Evolutionary conservation across 1,140 invertebrate species (phyloP).

Genomic region (Bombyx mori): DNA sequence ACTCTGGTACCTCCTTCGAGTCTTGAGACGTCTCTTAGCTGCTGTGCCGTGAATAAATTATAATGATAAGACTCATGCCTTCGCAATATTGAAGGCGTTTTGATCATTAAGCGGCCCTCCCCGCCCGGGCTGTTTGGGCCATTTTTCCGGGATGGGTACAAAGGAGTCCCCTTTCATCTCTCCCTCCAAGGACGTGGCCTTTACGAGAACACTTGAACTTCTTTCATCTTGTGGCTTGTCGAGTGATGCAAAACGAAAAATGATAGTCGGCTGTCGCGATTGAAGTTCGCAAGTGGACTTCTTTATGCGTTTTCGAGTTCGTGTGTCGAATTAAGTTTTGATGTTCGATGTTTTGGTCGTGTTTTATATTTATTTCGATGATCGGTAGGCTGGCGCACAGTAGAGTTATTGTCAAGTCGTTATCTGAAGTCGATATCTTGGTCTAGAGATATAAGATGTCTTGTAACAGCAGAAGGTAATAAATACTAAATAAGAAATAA

Average conservation of each 20-base stretch:
- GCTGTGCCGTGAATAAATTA: conserved; percentile 61
- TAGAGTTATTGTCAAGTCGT: no score
- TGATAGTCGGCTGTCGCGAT: conserved; percentile 18
- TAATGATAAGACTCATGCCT: conserved; percentile 57
- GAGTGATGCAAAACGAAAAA: conserved; percentile 30
- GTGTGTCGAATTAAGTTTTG: no score
- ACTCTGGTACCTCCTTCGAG: no score
- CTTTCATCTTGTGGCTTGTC: conserved; percentile 50
- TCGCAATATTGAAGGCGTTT: conserved; percentile 62
- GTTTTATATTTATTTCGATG: no score
- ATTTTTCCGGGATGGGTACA: conserved; percentile 40
- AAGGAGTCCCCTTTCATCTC: conserved; percentile 29
- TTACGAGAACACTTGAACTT: conserved; percentile 48
- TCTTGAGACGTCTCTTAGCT: conserved; percentile 16
- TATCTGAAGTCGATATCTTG: no score
- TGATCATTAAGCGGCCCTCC: conserved; percentile 52
- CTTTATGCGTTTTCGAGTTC: conserved; percentile 2
- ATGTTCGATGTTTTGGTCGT: no score
- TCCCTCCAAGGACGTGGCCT: conserved; percentile 29
- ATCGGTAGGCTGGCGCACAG: no score
- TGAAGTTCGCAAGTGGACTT: conserved; percentile 7
- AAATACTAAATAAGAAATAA: no score
- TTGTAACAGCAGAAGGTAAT: no score
- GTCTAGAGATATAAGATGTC: no score
- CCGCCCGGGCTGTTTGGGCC: conserved; percentile 28